phyloP scores from a whole-genome alignment of 2,888 invertebrate species.

The Norana najaformis region DNA sequence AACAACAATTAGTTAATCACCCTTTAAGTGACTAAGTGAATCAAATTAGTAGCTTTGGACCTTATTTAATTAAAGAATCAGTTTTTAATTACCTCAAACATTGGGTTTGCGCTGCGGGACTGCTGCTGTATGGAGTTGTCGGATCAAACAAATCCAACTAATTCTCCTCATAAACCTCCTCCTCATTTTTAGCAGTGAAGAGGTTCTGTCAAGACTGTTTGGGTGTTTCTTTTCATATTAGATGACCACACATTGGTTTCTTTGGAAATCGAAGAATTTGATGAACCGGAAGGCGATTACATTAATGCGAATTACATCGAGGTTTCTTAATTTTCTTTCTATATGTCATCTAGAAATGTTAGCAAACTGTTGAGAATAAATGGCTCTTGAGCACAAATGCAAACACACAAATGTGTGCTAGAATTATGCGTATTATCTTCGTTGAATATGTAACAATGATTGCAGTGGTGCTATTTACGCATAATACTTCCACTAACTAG shows the following conservation, averaged over 20 bases:
- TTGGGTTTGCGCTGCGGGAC: not conserved
- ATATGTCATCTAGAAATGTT: not conserved
- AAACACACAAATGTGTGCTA: not conserved
- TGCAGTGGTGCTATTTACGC: not conserved
- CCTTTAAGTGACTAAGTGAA: not conserved
- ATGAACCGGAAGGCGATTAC: constrained; percentile 17
- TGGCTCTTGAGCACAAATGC: not conserved
- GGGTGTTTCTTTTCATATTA: not conserved
- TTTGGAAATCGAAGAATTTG: constrained; percentile 16
- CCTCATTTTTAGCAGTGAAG: not conserved
- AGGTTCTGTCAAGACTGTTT: not conserved
- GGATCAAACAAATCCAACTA: not conserved
- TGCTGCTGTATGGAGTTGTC: not conserved
- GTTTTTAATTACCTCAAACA: not conserved
- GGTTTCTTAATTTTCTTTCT: not conserved
- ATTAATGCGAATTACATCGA: constrained; percentile 21
- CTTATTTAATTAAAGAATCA: not conserved
- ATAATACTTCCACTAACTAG: too few relatives aligned
- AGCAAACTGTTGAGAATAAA: not conserved
- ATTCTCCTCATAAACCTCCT: too few relatives aligned
- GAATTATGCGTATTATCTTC: not conserved
- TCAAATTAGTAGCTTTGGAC: not conserved
- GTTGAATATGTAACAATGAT: not conserved
- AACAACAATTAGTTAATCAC: too few relatives aligned
- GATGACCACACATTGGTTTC: constrained; percentile 20